phyloP scores from a whole-genome alignment of 2,113 vertebrate genomes.

The Egretta garzetta region DNA sequence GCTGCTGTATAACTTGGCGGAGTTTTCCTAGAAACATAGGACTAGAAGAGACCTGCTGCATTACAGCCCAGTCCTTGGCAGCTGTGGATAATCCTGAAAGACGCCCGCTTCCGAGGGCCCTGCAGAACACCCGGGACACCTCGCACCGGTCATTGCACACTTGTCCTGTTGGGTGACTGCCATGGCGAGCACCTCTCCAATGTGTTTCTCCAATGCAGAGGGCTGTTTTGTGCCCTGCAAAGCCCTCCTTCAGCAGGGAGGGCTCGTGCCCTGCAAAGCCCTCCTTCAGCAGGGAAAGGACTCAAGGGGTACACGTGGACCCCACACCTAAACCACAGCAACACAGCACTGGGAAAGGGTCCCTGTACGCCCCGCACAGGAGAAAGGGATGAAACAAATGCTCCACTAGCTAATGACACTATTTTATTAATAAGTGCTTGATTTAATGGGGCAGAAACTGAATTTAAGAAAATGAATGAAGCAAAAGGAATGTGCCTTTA shows the following conservation, averaged over 20 bases:
- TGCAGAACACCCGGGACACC: background rate
- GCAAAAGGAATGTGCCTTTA: background rate
- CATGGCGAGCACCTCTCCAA: background rate
- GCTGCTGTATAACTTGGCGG: background rate
- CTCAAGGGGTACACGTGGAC: accelerated
- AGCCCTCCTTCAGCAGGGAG: background rate
- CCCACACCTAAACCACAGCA: background rate
- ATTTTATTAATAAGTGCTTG: background rate
- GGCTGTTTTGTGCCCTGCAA: background rate
- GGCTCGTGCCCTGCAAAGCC: too few species aligned
- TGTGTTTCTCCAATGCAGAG: background rate
- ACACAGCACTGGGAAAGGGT: background rate
- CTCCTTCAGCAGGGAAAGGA: background rate
- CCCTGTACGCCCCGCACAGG: background rate
- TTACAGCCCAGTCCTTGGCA: background rate
- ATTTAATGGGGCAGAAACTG: background rate
- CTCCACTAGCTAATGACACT: background rate
- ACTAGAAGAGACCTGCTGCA: background rate
- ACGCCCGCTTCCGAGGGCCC: background rate
- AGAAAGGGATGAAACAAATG: background rate
- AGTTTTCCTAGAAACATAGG: background rate
- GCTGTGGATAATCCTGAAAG: background rate
- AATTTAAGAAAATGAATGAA: background rate
- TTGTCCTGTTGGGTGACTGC: accelerated
- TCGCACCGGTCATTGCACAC: background rate